These are phyloP conservation scores for Sarcophaga peregrina DNA, from an alignment of 1,140 invertebrate genomes.

Conservation along the genomic window DNA sequence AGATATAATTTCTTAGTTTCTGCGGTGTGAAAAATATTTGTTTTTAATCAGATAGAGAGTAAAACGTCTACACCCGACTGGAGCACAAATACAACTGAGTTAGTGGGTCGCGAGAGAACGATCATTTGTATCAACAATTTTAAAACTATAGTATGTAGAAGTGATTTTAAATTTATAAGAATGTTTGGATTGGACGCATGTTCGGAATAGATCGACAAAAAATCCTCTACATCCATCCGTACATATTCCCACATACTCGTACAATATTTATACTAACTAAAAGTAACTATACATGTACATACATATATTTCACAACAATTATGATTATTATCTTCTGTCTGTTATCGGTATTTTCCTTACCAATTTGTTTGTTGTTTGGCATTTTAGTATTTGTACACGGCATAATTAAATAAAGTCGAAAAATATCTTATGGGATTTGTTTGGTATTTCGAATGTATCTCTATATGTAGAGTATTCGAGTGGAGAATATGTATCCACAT, in stretches of 20 bases:
- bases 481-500: neutral
- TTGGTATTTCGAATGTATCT: neutral
- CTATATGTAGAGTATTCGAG: neutral
- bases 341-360: constrained; percentile 25
- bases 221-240: too few relatives aligned
- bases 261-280: too few relatives aligned
- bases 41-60: too few relatives aligned
- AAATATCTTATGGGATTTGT: neutral
- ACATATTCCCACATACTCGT: too few relatives aligned
- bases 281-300: too few relatives aligned
- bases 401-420: neutral
- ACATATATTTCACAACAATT: neutral
- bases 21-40: too few relatives aligned
- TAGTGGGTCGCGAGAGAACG: constrained; percentile 33
- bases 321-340: constrained; percentile 33
- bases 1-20: too few relatives aligned
- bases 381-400: neutral
- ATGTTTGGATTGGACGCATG: neutral
- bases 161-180: neutral
- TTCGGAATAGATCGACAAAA: neutral
- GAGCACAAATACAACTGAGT: constrained; percentile 36
- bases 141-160: neutral
- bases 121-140: constrained; percentile 31
- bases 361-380: constrained; percentile 30
- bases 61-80: constrained; percentile 30